Evolutionary conservation across 64 coral and sea anemone species (phyloP).

Genomic region (Trachythela sp.): DNA sequence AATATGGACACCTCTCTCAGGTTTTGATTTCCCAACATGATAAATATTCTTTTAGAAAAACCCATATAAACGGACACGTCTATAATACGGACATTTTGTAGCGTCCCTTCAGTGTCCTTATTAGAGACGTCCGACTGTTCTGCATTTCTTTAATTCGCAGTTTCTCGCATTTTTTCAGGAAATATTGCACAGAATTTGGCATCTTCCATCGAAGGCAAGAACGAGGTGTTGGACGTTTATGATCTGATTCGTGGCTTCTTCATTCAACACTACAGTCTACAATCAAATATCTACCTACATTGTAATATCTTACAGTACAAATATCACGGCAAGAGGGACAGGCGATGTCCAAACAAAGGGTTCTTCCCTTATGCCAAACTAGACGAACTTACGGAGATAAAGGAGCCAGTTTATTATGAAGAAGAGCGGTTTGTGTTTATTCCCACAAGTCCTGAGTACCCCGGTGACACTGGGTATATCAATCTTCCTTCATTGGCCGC

Average conservation of each 20-base stretch:
- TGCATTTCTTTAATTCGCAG: too few species aligned
- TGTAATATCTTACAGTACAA: constrained; percentile 49
- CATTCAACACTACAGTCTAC: constrained; percentile 40
- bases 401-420: not conserved
- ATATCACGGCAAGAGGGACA: constrained; percentile 25
- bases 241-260: constrained; percentile 43
- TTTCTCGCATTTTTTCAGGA: not conserved
- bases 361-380: not conserved
- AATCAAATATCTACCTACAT: constrained; percentile 26
- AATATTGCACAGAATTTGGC: constrained; percentile 16
- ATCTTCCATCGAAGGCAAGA: not conserved
- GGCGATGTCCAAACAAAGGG: not conserved
- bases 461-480: constrained; percentile 33
- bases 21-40: too few species aligned
- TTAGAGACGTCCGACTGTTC: too few species aligned
- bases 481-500: constrained; percentile 38
- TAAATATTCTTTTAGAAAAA: too few species aligned
- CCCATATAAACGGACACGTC: too few species aligned
- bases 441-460: constrained; percentile 27
- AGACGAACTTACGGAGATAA: not conserved
- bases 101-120: too few species aligned
- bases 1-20: too few species aligned
- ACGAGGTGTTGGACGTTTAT: constrained; percentile 8
- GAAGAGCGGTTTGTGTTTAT: constrained; percentile 46
- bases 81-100: too few species aligned